Percentiles rank a stretch among this genome's conserved stretches.
Evolutionary conservation across 1,140 invertebrate genomes (phyloP).

Genomic region (Muscidifurax raptorellus): DNA sequence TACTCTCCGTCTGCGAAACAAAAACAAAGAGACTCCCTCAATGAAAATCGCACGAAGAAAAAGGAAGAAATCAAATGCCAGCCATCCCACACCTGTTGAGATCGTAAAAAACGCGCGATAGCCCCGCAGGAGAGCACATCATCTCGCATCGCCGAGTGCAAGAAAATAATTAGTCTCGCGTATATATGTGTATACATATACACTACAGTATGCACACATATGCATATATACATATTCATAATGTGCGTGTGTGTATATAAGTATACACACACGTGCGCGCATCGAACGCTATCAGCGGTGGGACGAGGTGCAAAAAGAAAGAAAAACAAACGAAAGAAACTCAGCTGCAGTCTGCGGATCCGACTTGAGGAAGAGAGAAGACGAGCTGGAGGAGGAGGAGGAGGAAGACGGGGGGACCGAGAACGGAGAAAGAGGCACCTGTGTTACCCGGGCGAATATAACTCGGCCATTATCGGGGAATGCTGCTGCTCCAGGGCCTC

Average conservation of each 20-base stretch:
- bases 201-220: background rate
- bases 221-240: background rate
- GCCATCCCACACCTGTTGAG: background rate
- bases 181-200: background rate
- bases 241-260: background rate
- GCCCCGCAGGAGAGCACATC: background rate
- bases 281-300: background rate
- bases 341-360: background rate
- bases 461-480: conserved; percentile 73
- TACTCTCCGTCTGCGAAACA: conserved; percentile 92
- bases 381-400: conserved; percentile 3
- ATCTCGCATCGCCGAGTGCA: background rate
- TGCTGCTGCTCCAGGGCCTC: conserved; percentile 63
- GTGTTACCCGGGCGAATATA: conserved; percentile 72
- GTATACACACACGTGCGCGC: background rate
- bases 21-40: conserved; percentile 10
- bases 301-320: background rate
- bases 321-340: background rate
- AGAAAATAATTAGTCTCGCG: conserved; percentile 30
- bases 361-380: background rate
- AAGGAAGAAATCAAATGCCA: conserved; percentile 12
- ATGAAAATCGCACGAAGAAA: conserved; percentile 27
- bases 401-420: conserved; percentile 29
- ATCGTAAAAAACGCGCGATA: conserved; percentile 20
- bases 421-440: conserved; percentile 63